phyloP scores from a whole-genome alignment of 2,888 invertebrate genomes.

The Lysandra bellargus region DNA sequence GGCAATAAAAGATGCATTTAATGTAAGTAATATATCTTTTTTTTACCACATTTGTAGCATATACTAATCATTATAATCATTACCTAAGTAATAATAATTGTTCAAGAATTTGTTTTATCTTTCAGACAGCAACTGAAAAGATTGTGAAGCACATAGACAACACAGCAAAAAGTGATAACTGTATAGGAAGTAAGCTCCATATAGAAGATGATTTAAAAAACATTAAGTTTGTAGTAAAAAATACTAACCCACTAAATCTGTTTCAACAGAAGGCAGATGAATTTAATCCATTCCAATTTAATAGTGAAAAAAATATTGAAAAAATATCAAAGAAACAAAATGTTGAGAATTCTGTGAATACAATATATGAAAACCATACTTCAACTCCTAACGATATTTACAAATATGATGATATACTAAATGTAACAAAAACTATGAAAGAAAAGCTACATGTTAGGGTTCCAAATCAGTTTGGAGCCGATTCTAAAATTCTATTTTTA shows the following conservation, averaged over 20 bases:
- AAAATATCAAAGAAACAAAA: not conserved
- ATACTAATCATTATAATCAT: not conserved
- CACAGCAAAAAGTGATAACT: not conserved
- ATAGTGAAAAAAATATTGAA: not conserved
- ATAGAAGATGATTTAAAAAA: slow-evolving; percentile 9
- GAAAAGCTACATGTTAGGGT: not conserved
- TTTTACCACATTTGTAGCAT: not conserved
- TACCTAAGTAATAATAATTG: not conserved
- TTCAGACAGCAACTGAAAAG: not conserved
- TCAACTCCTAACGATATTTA: not conserved
- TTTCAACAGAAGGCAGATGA: not conserved
- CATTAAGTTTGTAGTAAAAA: slow-evolving; percentile 5
- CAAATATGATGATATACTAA: not conserved
- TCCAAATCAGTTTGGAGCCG: not conserved
- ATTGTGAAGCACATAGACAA: not conserved
- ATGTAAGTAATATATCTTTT: not conserved
- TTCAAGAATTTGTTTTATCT: not conserved
- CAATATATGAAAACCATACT: not conserved
- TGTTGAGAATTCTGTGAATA: not conserved
- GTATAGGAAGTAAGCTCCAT: not conserved
- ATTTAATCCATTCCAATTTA: not conserved
- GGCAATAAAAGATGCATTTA: not conserved
- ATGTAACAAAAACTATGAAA: not conserved
- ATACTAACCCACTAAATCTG: not conserved
- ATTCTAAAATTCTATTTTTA: not conserved